Percentiles rank a stretch among this genome's conserved stretches.
phyloP scores from a whole-genome alignment of 2,888 invertebrate genomes.

The Aplocera efformata region DNA sequence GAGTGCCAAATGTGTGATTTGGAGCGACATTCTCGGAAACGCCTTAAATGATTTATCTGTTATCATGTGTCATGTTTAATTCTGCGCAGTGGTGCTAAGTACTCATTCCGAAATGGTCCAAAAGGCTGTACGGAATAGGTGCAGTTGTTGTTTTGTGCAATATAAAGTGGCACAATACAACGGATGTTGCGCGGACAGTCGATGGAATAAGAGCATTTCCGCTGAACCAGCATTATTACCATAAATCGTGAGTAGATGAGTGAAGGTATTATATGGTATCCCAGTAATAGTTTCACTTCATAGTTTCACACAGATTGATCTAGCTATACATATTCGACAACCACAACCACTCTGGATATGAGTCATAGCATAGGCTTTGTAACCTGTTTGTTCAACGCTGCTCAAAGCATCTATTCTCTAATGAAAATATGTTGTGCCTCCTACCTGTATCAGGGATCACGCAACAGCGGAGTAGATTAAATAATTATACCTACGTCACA shows the following conservation, averaged over 20 bases:
- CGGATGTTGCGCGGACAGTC: conserved; percentile 59
- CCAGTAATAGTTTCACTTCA: conserved; percentile 14
- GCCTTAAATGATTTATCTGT: conserved; percentile 17
- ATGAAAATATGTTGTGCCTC: background rate
- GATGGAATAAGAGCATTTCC: conserved; percentile 61
- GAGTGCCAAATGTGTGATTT: conserved; percentile 29
- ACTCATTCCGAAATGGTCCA: conserved; percentile 7
- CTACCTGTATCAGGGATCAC: background rate
- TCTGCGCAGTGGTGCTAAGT: conserved; percentile 10
- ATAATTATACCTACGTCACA: too few species aligned
- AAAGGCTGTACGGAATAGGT: conserved; percentile 1
- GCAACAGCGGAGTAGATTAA: too few species aligned
- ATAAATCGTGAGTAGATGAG: conserved; percentile 26
- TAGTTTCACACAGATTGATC: conserved; percentile 13
- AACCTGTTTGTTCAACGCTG: conserved; percentile 17
- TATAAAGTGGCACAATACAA: conserved; percentile 53
- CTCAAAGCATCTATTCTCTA: conserved; percentile 5
- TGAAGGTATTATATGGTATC: conserved; percentile 7
- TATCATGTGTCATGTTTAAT: conserved; percentile 20
- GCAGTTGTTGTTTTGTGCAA: conserved; percentile 10
- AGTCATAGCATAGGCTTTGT: conserved; percentile 19
- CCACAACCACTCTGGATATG: conserved; percentile 11
- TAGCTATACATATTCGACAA: conserved; percentile 14
- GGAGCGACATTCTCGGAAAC: conserved; percentile 22
- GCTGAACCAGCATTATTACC: conserved; percentile 38